These are phyloP conservation scores for Scleropages formosus DNA, from an alignment of 2,797 vertebrate genomes.

Conservation along the genomic window DNA sequence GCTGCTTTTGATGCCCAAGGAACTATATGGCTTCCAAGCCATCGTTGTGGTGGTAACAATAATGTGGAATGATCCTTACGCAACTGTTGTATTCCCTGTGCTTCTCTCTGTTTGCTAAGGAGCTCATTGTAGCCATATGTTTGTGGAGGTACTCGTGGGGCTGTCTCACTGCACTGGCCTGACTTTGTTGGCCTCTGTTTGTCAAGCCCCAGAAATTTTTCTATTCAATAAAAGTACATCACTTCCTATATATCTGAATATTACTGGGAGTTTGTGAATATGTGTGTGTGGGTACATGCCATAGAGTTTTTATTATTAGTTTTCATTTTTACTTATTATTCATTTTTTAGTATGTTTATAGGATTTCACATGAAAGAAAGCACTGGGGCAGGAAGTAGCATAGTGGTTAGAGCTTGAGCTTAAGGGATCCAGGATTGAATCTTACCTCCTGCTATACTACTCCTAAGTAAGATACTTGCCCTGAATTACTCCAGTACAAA, in stretches of 20 bases:
- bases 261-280: neutral
- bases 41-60: conserved; percentile 12
- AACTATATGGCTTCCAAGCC: conserved; percentile 12
- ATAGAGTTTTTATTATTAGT: too few relatives aligned
- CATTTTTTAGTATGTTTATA: conserved; percentile 1
- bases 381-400: neutral
- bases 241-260: neutral
- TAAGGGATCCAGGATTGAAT: neutral
- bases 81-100: conserved; percentile 7
- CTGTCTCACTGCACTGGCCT: neutral
- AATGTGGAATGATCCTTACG: conserved; percentile 16
- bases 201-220: conserved; percentile 16
- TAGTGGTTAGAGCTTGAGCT: neutral
- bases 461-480: too few relatives aligned
- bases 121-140: neutral
- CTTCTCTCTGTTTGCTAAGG: neutral
- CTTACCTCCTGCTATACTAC: too few relatives aligned
- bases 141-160: neutral
- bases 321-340: too few relatives aligned
- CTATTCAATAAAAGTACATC: conserved; percentile 26
- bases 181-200: neutral
- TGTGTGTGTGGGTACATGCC: neutral
- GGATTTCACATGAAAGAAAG: neutral
- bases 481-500: too few relatives aligned
- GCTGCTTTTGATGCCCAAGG: conserved; percentile 28